Base-by-base conservation (phyloP, 2,797 vertebrate genomes). In the Myripristis murdjan region DNA sequence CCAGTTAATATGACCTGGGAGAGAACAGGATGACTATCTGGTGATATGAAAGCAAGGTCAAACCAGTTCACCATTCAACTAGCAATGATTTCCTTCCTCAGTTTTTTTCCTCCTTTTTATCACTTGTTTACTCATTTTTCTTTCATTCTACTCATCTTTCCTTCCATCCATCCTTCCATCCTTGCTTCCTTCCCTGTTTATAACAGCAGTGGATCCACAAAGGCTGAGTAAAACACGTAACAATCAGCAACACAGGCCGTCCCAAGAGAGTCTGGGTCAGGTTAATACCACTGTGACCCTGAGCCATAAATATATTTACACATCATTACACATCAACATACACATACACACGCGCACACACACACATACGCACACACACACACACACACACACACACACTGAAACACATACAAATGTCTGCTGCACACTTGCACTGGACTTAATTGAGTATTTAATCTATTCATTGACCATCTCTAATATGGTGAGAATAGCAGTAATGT, bases 281-380 rank as follows among this genome's bases (percentile, higher is more conserved):
- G 89, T 93, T 92, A 91, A 92, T 90, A 85, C 91, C 82, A 86
- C 76, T 63, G 83, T 90, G 91, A 92, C 91, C 91, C 87, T 89
- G 84, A 89, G 84, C 87, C 84, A 91, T 92, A 92, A 92, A 93
- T 94, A 92, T 93, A 93, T 94, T 92, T 93, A 91, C 91, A 93
- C 92, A 92, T 91, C 90, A 93, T 93, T 91, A 93, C 87, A 91
- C 86, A 89, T 81, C 78, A 82, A 77, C 80, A 92, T 83, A 71
- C 89, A n/a, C n/a, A n/a, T n/a, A 88, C 77, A 84, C 79, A 60
- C 72, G 63, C 56, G 20, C 41, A 15, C 24, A 44, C 39, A 22
- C 46, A 20, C 15, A 48, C 66, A 46, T 52, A 81, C 84, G 62
- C 82, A 80, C 74, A 66, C 60, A 67, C 67, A 49, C 74, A 70